phyloP scores from a whole-genome alignment of 2,113 vertebrate species.

The Macaca mulatta region DNA sequence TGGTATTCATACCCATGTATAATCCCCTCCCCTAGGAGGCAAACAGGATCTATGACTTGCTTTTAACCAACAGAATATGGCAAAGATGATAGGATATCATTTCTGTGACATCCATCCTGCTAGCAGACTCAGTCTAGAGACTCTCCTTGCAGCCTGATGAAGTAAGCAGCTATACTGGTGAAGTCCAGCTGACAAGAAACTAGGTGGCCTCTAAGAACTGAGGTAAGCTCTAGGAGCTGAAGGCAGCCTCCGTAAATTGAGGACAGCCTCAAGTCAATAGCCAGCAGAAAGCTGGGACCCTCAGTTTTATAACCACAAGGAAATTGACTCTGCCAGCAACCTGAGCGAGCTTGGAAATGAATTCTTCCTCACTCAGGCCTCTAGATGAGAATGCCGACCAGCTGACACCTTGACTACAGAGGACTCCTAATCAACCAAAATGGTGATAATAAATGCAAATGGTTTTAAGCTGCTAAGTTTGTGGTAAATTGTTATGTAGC shows the following conservation, averaged over 20 bases:
- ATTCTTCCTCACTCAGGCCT: not conserved
- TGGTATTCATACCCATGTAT: not conserved
- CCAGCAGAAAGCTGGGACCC: not conserved
- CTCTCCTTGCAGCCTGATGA: not conserved
- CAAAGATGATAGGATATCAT: not conserved
- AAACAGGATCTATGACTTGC: not conserved
- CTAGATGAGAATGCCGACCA: not conserved
- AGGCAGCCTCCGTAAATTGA: not conserved
- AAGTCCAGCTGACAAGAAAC: not conserved
- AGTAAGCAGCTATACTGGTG: not conserved
- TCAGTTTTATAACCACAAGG: not conserved
- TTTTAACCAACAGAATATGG: not conserved
- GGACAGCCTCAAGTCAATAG: not conserved
- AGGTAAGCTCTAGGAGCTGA: not conserved
- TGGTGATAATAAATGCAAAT: not conserved
- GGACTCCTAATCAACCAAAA: not conserved
- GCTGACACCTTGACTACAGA: not conserved
- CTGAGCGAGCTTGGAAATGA: not conserved
- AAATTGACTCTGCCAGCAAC: not conserved
- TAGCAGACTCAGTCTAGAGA: not conserved
- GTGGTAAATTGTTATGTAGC: not conserved
- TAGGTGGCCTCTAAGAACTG: not conserved
- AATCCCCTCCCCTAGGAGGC: not conserved
- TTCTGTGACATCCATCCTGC: not conserved
- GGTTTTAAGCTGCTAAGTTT: not conserved